Base-by-base conservation (phyloP, 2,113 vertebrate genomes). In the Turdus rufiventris region DNA sequence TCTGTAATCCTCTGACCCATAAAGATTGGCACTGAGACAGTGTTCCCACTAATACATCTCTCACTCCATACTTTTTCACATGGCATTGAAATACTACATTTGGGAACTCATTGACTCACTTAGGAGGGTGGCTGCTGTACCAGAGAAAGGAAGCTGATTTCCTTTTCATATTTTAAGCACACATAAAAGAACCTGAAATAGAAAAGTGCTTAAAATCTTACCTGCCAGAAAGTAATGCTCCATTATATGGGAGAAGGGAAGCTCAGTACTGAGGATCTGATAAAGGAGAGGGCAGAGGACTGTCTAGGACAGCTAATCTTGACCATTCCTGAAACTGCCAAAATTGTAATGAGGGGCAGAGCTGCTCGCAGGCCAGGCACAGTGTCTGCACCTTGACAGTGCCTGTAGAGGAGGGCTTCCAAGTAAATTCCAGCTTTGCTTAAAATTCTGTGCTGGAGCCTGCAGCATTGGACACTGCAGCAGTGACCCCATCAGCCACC, bases 1-100 rank as follows among this genome's bases (percentile, higher is more conserved):
- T 91, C 92, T 18, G 48, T 90, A 83, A 91, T 91, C 62, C 56
- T 92, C 83, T 88, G 89, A 91, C 93, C 93, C 86, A 61, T 57
- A 90, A 88, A 45, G 67, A 83, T 73, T 86, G 83, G 67, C 89
- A 92, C 50, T 53, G 71, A 94, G 74, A 85, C 89, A 92, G 76
- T 7, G 17, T 88, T 91, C 86, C 75, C 38, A 61, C 66, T 76
- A 88, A 76, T 61, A 53, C 25, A 72, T 81, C 73, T 87, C 63
- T 75, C 70, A 77, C 61, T 93, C 62, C 51, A 67, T 74, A 61
- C 71, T 81, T 88, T 85, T 88, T 57, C 51, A 82, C 33, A 23
- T 58, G 62, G 66, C 57, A 61, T 51, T 71, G 74, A 86, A 78
- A 73, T 82, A 81, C 31, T 84, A 51, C 63, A 77, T 91, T 81